These are phyloP conservation scores for Argynnis bischoffii DNA, from an alignment of 2,888 invertebrate species.

Conservation along the genomic window DNA sequence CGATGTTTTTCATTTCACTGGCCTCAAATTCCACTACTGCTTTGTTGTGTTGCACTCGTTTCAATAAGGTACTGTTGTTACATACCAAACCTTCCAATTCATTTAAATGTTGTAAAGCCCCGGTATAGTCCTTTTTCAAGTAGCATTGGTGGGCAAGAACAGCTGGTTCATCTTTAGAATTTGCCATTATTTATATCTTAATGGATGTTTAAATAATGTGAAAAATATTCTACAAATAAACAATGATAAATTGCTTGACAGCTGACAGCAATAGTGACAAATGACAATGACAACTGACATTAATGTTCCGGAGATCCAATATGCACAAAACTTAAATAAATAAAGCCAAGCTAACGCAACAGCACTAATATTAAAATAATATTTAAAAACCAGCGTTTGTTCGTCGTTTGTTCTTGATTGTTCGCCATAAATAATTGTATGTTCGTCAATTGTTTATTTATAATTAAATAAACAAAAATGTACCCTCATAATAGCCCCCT, in stretches of 20 bases:
- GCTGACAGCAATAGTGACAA: conserved; percentile 4
- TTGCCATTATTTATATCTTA: conserved; percentile 52
- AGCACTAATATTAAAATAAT: too few relatives aligned
- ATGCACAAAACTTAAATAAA: too few relatives aligned
- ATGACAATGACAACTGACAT: too few relatives aligned
- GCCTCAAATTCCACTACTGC: conserved; percentile 91
- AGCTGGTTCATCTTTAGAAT: conserved; percentile 79
- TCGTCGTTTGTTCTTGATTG: too few relatives aligned
- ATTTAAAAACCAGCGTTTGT: too few relatives aligned
- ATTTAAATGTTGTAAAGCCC: conserved; percentile 83
- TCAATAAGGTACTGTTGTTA: conserved; percentile 77
- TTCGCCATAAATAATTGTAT: too few relatives aligned
- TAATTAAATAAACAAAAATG: too few relatives aligned
- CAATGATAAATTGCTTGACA: not conserved
- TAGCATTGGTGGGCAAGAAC: conserved; percentile 84
- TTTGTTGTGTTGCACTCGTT: conserved; percentile 91
- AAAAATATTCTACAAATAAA: conserved; percentile 12
- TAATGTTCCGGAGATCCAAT: too few relatives aligned
- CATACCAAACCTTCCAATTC: conserved; percentile 84
- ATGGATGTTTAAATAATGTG: not conserved
- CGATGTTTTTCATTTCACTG: conserved; percentile 87
- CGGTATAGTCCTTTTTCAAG: conserved; percentile 83
- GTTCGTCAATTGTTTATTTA: too few relatives aligned
- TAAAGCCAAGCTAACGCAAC: too few relatives aligned
- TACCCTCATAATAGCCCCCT: too few relatives aligned